Conservation (phyloP, 2,797 vertebrate species). For the Phoxinus dragarum region DNA sequence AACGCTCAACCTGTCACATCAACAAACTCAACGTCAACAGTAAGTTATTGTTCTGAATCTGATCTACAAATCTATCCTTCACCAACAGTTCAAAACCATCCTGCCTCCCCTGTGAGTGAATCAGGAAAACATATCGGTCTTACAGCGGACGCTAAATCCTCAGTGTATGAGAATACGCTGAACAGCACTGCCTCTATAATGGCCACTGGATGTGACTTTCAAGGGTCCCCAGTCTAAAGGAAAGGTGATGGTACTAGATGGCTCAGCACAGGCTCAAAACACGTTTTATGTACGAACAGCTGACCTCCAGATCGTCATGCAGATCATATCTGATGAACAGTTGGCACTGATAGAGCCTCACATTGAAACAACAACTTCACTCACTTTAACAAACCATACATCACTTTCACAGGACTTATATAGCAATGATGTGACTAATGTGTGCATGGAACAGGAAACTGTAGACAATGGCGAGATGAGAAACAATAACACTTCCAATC, state of each 20-base stretch:
- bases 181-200: conserved; percentile 19
- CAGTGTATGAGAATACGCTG: conserved; percentile 11
- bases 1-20: conserved; percentile 32
- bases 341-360: conserved; percentile 78
- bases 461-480: conserved; percentile 23
- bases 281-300: conserved; percentile 79
- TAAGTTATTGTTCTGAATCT: conserved; percentile 29
- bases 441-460: conserved; percentile 27
- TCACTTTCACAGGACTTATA: conserved; percentile 40
- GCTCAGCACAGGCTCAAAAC: conserved; percentile 67
- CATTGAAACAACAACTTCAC: conserved; percentile 68
- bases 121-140: conserved; percentile 9
- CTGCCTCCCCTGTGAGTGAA: conserved; percentile 24
- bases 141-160: conserved; percentile 35
- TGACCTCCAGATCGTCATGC: conserved; percentile 81
- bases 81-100: conserved; percentile 30
- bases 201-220: conserved; percentile 12
- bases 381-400: conserved; percentile 23
- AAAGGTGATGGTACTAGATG: conserved; percentile 59
- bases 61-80: conserved; percentile 7
- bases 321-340: conserved; percentile 83
- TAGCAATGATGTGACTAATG: conserved; percentile 1
- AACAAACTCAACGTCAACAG: conserved; percentile 5
- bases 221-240: conserved; percentile 38
- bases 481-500: conserved; percentile 41